Base-by-base conservation (phyloP, 53 echinoderm and acorn worm species). In the Apostichopus leukothele region DNA sequence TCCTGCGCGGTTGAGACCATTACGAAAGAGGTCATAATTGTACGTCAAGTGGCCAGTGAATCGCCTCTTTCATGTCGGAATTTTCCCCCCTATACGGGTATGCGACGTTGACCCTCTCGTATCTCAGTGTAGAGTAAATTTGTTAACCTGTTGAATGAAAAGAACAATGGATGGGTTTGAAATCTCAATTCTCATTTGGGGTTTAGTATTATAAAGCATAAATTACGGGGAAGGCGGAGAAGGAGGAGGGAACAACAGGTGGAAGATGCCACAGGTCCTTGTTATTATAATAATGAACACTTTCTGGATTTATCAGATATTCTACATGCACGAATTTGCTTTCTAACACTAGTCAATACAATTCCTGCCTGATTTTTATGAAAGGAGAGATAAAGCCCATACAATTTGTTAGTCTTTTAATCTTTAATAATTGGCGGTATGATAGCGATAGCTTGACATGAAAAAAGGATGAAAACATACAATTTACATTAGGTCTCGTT, bases 1-100 rank as follows among this genome's bases (percentile, higher is more conserved):
- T 95, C 91, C 91, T 93, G 88, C 89, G 96, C 93, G 79, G 95
- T 95, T 90, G 93, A 95, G 84, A 96, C 95, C 96, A 96, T 95
- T 86, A 95, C 93, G 84, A 95, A 88, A 73, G 95, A 92, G 88
- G 94, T 93, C 89, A 78, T 89, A 83, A 22, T 77, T 79, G 51
- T 60, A 61, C 89, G 57, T 89, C 89, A 89, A 88, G 75, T 76
- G 75, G 75, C 9, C 75, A 53, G 51, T 81, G 18, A 59, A 54
- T 81, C 81, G 81, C 81, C 81, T 54, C 59, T 81, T 54, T 81
- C 81, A 81, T 81, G 21, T 53, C 55, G 54, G 55, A 59, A 71
- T n/a, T 71, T n/a, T 18, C 1, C 6, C 18, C 71, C 63, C 71
- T 71, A 16, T 19, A 16, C 71, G 71, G 71, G 71, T 71, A 71